Base-by-base conservation (phyloP, 2,113 vertebrate species). In the Paraplagusia blochii region DNA sequence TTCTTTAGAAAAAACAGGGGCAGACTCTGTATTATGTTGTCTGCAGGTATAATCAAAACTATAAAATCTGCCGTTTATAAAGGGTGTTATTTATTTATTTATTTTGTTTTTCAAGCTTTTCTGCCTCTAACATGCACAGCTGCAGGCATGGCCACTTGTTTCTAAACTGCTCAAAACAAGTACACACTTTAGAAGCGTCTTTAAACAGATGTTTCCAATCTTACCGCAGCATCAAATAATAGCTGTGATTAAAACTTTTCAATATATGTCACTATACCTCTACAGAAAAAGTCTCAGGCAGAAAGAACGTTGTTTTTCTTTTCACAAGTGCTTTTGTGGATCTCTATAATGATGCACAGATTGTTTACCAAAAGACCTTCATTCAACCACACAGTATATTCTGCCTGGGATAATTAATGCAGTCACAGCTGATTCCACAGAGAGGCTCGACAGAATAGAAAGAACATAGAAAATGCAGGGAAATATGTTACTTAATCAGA, bases 371-470 rank as follows among this genome's bases (percentile, higher is more conserved):
- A 14, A 49, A 42, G 47, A 53, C 72, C 76, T 49, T 77, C 57
- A 80, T 68, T 63, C 68, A 63, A 47, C 67, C 69, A 5, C 63
- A 73, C 66, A 29, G 60, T 36, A 66, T 39, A 51, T 64, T 69
- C 54, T 67, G 67, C 66, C 55, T 55, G 15, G 51, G 58, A 76
- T 79, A 74, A 85, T 83, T 81, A 82, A 66, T 43, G 53, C 33
- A 53, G 70, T 80, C 72, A 68, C 79, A 85, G 81, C 70, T 60
- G 77, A 72, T 22, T 72, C 81, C 43, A 79, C 54, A 34, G 67
- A 67, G 72, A 63, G 5, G 11, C 66, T 59, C 67, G 58, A 16
- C 49, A 8, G 69, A 72, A 73, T 72, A 44, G 68, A 61, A 46
- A 84, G 57, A 44, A 29, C 58, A 63, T 74, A 46, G 66, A 53